These are phyloP conservation scores for Drosophila fulvimacula DNA, from an alignment of 2,888 invertebrate species.

Conservation along the genomic window DNA sequence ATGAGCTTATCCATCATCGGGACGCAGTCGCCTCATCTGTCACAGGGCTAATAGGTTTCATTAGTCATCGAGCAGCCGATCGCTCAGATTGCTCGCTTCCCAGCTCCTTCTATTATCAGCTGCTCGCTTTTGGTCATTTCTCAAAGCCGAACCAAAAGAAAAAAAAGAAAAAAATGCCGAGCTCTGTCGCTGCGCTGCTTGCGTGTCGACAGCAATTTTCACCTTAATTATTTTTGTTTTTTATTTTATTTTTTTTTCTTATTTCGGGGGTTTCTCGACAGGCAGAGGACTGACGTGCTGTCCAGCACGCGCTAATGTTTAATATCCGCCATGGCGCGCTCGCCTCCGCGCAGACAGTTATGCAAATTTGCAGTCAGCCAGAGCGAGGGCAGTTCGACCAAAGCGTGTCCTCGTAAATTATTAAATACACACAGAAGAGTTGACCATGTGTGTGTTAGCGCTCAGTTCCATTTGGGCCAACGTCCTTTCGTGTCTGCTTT, in stretches of 20 bases:
- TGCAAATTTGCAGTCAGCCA: conserved; percentile 75
- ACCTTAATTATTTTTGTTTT: conserved; percentile 74
- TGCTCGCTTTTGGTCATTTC: conserved; percentile 63
- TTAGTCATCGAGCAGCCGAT: conserved; percentile 64
- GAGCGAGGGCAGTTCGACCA: conserved; percentile 55
- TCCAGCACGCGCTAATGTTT: conserved; percentile 79
- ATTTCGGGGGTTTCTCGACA: conserved; percentile 27
- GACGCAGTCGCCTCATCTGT: conserved; percentile 66
- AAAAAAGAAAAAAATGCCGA: conserved; percentile 35
- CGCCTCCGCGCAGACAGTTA: conserved; percentile 57
- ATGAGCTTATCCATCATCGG: conserved; percentile 78
- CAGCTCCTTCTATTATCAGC: conserved; percentile 51
- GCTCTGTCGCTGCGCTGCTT: conserved; percentile 24
- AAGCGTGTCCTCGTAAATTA: conserved; percentile 77
- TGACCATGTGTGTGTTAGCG: conserved; percentile 35
- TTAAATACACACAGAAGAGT: conserved; percentile 43
- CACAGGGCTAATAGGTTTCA: conserved; percentile 78
- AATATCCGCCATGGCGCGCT: conserved; percentile 66
- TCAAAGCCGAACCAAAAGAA: conserved; percentile 49
- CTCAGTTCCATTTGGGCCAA: conserved; percentile 73
- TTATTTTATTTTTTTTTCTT: too few relatives aligned
- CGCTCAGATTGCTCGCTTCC: conserved; percentile 7
- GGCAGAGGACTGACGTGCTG: conserved; percentile 44
- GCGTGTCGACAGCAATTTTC: conserved; percentile 80
- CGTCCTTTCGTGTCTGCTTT: conserved; percentile 69